Conservation (phyloP, 2,797 vertebrate genomes). For the Pantherophis vulpinus region DNA sequence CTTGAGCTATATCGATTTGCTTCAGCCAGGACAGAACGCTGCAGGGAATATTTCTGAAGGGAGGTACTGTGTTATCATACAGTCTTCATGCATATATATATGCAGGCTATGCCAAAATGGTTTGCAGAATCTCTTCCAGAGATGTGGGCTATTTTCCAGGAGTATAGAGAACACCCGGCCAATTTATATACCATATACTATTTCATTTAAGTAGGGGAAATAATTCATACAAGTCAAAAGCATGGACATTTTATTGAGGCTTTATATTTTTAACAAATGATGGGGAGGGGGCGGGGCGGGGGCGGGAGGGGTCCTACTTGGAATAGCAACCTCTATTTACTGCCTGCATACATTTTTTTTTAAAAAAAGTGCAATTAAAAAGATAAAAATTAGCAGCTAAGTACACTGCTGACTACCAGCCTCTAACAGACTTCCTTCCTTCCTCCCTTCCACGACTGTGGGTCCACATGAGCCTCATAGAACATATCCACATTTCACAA, state of each 20-base stretch:
- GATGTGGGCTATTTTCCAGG: background rate
- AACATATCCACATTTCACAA: background rate
- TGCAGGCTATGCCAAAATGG: background rate
- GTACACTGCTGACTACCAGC: background rate
- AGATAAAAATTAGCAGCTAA: background rate
- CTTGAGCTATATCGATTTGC: background rate
- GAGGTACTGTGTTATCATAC: background rate
- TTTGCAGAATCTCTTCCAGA: background rate
- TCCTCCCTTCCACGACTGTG: background rate
- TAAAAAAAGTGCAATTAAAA: background rate
- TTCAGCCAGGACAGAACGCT: background rate
- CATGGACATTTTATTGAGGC: background rate
- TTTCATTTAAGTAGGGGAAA: background rate
- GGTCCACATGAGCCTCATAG: background rate
- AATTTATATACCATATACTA: background rate
- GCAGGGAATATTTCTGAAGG: background rate
- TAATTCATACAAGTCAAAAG: background rate
- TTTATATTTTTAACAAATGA: background rate
- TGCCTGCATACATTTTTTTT: background rate
- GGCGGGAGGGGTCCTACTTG: background rate
- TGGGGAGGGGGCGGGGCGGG: too few relatives aligned
- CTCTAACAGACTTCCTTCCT: background rate
- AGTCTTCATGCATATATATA: background rate
- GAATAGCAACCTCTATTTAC: background rate
- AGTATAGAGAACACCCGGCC: background rate